Base-by-base conservation (phyloP, 2,888 invertebrate genomes). In the Beris morrisii region DNA sequence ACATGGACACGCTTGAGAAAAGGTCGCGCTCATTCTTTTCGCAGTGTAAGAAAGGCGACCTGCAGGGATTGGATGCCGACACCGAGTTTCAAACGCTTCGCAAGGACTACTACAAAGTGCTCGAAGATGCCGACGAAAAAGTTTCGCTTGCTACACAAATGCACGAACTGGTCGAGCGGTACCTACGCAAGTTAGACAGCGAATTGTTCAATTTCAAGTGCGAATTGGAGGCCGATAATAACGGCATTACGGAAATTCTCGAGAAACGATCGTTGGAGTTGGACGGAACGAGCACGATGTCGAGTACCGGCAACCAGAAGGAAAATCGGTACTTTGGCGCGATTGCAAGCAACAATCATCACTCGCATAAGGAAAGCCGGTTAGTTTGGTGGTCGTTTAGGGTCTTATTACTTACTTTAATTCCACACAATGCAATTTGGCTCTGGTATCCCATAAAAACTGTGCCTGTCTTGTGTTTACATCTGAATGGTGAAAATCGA, bases 151-250 rank as follows among this genome's bases (percentile, higher is more conserved):
- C 97, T 12, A 95, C 91, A 79, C 93, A 94, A 80, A 93, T 97
- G 86, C 92, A 95, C 79, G 97, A 97, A 76, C 83, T 97, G 74
- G 95, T 97, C 64, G 95, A 96, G 76, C 87, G 95, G 76, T 97
- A 97, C 82, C 84, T 95, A 74, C 84, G 95, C 68, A 87, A 93
- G 78, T 83, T 99, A 64, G 87, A 90, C 73, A 88, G 88, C 15
- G 99, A 99, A 79, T 82, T 97, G 61, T 92, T 94, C 73, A 98
- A 99, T 80, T 99, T 99, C 81, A 98, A 98, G 82, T 94, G 97
- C 86, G 99, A 99, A 82, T 81, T 99, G 68, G 99, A 99, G 82
- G 98, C 98, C 1, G 99, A 99, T 80, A 95, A 97, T 83, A 94
- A 97, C 74, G 98, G 98, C 4, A 96, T 97, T 64, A 98, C 98